Evolutionary conservation across 2,113 vertebrate species (phyloP), one percentile per base, ranked within the genome.

Genomic region (Ageneiosus marmoratus): DNA sequence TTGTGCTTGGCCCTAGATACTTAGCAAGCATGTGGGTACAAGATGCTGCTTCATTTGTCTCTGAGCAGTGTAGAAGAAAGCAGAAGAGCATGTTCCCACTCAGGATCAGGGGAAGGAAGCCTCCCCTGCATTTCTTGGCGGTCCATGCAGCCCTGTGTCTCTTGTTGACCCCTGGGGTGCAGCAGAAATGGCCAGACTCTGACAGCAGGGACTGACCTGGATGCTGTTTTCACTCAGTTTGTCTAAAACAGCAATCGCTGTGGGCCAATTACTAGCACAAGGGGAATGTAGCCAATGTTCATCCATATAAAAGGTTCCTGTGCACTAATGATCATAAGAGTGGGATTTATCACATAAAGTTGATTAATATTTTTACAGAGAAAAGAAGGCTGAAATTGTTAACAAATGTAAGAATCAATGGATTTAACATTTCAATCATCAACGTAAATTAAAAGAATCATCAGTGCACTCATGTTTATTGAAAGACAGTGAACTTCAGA

Each of bases 91-190:
- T 92, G 92, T 94, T 94, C 92, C 92, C 90, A 88, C 86, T 88
- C 88, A 86, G 80, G 63, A 89, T 88, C 87, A 76, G 69, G 74
- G 27, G 87, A 86, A 93, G 93, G 92, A 93, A 94, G 87, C 91
- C 93, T 95, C 93, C 93, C 90, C 90, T 93, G 91, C 92, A 93
- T 91, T 90, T 92, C 88, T 91, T 92, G 91, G 90, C 13, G 77
- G 86, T 89, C 89, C 85, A 86, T 56, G 55, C 82, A 81, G 85
- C 83, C 82, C 56, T 74, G 29, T 20, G 50, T 77, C 86, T 84
- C 51, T 8, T 13, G 4, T 76, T 88, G 84, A 88, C 84, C 87
- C 27, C 24, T 37, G 50, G n/a, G 55, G 77, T 18, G 44, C n/a
- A 77, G 60, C 74, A 80, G 83, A 87, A 74, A 56, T 51, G 81